Evolutionary conservation across 2,113 vertebrate genomes (phyloP), one percentile per base, ranked within the genome.

Genomic region (Pteropus alecto): DNA sequence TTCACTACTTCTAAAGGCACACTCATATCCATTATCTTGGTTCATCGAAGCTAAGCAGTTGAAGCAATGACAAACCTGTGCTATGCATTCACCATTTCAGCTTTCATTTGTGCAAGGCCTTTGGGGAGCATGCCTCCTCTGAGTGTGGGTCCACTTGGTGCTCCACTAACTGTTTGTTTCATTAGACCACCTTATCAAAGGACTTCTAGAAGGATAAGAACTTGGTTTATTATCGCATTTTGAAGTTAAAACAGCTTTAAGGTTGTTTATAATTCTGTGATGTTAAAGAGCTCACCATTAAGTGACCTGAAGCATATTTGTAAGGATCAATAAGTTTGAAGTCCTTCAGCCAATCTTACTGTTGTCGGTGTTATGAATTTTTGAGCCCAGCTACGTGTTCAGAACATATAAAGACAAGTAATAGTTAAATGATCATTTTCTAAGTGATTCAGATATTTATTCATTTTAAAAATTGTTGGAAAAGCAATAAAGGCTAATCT

Each of bases 361-460:
- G 0, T 76, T 83, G 86, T 89, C 16, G 33, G 11, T 48, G 33
- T 65, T 89, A 95, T 82, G 48, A 84, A 26, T 4, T 6, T 43
- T 83, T 21, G 1, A 94, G 46, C 12, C 58, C 48, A 60, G 33
- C 21, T 78, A 1, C 76, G 41, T 68, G 28, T 67, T 92, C 38
- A 87, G 56, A 58, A 81, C 6, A 84, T 9, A 71, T 11, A 74
- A 82, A 83, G 18, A 60, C n/a, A 92, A 70, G 3, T 2, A 56
- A 90, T 68, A 79, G 7, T 81, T 61, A 74, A 56, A 43, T 63
- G 15, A 30, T 81, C 24, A 61, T 63, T 94, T 86, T 85, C 73
- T 88, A 87, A 90, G 61, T 1, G 54, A 86, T 78, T 92, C 35
- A 35, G 4, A 81, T 51, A 67, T 54, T 77, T 93, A 58, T 30